phyloP scores from a whole-genome alignment of 2,113 vertebrate species.

The Dunckerocampus dactyliophorus region DNA sequence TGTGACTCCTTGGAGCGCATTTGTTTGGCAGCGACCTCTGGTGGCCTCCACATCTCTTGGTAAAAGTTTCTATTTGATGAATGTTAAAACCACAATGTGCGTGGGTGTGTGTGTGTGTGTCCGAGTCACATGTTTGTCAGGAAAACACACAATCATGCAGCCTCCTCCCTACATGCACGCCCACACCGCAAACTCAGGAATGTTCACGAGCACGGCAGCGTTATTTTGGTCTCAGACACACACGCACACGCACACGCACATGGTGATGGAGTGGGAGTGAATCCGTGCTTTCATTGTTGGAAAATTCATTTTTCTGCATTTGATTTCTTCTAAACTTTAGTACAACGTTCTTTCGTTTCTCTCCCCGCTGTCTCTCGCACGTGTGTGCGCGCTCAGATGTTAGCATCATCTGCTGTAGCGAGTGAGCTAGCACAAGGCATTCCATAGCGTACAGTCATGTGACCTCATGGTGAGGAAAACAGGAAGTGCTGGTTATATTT shows the following conservation, averaged over 20 bases:
- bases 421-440: not conserved
- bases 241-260: not conserved
- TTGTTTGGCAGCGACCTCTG: no score
- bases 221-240: not conserved
- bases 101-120: not conserved
- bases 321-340: no score
- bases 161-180: not conserved
- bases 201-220: not conserved
- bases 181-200: not conserved
- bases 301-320: not conserved
- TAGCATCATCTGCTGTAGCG: not conserved
- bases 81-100: no score
- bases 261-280: not conserved
- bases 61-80: no score
- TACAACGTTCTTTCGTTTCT: not conserved
- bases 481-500: conserved; percentile 1
- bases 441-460: not conserved
- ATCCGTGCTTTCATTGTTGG: not conserved
- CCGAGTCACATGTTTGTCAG: not conserved
- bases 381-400: no score
- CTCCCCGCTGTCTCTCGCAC: no score
- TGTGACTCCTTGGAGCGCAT: no score
- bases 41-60: no score
- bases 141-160: not conserved
- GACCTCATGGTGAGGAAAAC: not conserved